Evolutionary conservation across 2,797 vertebrate genomes (phyloP).

Genomic region (Spinus olivaceus): DNA sequence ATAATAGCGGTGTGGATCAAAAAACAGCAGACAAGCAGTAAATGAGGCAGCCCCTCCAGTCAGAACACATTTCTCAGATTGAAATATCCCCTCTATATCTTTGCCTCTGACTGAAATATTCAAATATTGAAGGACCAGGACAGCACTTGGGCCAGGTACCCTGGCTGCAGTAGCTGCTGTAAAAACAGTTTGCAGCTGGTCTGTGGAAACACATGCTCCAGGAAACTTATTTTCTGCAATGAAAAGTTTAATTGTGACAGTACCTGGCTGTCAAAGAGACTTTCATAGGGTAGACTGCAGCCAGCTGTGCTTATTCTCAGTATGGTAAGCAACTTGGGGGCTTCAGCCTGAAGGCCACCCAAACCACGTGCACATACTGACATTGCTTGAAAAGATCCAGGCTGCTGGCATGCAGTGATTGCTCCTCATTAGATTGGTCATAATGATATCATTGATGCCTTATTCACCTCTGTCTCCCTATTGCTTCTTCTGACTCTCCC

Average conservation of each 20-base stretch:
- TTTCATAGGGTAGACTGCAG: neutral
- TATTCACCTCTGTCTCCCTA: neutral
- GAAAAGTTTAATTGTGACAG: neutral
- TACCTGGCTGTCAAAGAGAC: neutral
- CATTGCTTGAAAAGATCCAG: neutral
- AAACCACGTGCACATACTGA: neutral
- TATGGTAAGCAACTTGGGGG: neutral
- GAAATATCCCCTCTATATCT: neutral
- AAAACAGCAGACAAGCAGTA: neutral
- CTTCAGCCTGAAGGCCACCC: neutral
- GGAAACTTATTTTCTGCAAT: neutral
- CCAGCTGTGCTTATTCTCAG: neutral
- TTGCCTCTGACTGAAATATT: neutral
- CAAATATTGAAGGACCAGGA: neutral
- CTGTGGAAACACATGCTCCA: neutral
- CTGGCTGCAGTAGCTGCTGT: neutral
- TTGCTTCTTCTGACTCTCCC: neutral
- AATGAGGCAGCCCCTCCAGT: neutral
- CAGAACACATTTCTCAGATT: neutral
- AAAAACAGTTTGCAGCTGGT: neutral
- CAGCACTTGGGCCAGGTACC: neutral
- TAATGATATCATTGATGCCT: neutral
- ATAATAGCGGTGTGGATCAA: neutral
- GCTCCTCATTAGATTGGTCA: neutral
- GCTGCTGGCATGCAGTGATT: neutral